A percentile compares a stretch with the other conserved stretches of the same genome.
These are phyloP conservation scores for Dione juno DNA, from an alignment of 2,888 invertebrate genomes.

Conservation along the genomic window DNA sequence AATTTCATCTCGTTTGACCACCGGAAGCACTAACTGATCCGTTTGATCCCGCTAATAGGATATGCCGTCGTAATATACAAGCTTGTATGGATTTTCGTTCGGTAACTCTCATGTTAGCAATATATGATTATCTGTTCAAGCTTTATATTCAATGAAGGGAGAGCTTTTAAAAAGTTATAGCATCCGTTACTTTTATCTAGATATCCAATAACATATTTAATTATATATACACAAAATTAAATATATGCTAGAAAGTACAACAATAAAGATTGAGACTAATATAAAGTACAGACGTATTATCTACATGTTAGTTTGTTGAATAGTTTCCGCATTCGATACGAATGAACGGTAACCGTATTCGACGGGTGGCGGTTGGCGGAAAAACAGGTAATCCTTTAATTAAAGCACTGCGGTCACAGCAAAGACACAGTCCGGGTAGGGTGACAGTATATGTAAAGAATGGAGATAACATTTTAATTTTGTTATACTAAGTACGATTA, in stretches of 20 bases:
- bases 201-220: not conserved
- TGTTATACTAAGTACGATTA: no score
- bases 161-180: not conserved
- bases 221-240: not conserved
- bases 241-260: not conserved
- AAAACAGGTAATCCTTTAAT: slow-evolving; percentile 73
- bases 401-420: slow-evolving; percentile 60
- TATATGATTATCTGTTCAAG: not conserved
- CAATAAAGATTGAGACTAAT: slow-evolving; percentile 9
- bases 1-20: slow-evolving; percentile 55
- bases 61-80: slow-evolving; percentile 37
- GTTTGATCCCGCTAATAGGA: slow-evolving; percentile 71
- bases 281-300: not conserved
- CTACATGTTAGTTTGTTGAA: slow-evolving; percentile 9
- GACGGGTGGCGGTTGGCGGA: slow-evolving; percentile 49
- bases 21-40: slow-evolving; percentile 62
- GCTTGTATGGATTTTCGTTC: not conserved
- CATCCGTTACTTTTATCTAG: not conserved
- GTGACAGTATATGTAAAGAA: slow-evolving; percentile 30
- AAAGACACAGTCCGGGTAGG: slow-evolving; percentile 55
- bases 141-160: not conserved
- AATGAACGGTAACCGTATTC: slow-evolving; percentile 47
- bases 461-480: not conserved
- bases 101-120: not conserved
- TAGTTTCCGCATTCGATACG: slow-evolving; percentile 34